phyloP scores from a whole-genome alignment of 2,113 vertebrate species.

The Proterorhinus semilunaris region DNA sequence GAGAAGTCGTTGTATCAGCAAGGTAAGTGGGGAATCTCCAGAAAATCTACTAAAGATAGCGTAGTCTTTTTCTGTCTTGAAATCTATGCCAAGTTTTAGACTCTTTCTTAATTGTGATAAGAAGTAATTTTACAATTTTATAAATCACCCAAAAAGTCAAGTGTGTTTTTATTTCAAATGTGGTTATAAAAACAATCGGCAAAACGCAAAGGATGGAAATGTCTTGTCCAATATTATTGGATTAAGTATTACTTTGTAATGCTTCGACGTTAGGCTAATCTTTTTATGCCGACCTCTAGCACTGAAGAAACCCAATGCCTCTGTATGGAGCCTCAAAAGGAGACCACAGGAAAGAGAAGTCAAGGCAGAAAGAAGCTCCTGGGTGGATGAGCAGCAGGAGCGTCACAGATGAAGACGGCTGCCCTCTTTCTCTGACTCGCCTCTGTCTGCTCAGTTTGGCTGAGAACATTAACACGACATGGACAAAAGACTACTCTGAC shows the following conservation, averaged over 20 bases:
- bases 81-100: neutral
- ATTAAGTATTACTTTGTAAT: too few species aligned
- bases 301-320: slow-evolving; percentile 46
- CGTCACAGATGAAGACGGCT: slow-evolving; percentile 28
- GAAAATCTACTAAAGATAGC: neutral
- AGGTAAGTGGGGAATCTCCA: neutral
- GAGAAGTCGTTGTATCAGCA: neutral
- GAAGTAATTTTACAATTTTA: too few species aligned
- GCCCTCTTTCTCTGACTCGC: slow-evolving; percentile 34
- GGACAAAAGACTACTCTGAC: slow-evolving; percentile 81
- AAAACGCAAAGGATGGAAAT: too few species aligned
- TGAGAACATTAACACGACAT: slow-evolving; percentile 81
- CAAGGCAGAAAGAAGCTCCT: neutral
- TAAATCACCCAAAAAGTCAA: too few species aligned
- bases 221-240: too few species aligned
- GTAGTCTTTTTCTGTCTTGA: neutral
- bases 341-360: neutral
- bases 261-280: neutral
- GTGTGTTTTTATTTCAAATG: too few species aligned
- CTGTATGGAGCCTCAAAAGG: slow-evolving; percentile 43
- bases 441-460: slow-evolving; percentile 80
- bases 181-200: too few species aligned
- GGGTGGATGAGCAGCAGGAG: slow-evolving; percentile 10
- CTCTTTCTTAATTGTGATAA: too few species aligned
- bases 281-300: neutral